A percentile compares a stretch with the other conserved stretches of the same genome.
These are phyloP conservation scores for Mustelus asterias DNA, from an alignment of 2,113 vertebrate species.

Conservation along the genomic window DNA sequence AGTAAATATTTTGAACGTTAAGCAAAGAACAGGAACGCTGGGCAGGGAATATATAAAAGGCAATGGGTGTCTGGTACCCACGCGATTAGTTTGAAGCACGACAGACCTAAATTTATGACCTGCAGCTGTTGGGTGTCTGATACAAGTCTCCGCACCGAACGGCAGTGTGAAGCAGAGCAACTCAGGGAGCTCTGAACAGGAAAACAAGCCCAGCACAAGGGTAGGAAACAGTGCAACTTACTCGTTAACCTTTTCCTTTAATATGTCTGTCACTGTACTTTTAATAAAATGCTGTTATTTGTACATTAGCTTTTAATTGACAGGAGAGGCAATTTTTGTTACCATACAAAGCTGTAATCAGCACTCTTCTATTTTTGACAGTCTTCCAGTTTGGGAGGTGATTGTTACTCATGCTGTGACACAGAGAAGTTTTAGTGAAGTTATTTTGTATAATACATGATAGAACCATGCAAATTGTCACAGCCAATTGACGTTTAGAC, in stretches of 20 bases:
- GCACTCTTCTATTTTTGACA: background rate
- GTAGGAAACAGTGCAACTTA: constrained; percentile 14
- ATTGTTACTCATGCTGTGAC: background rate
- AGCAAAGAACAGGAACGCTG: constrained; percentile 7
- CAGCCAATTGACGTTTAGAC: background rate
- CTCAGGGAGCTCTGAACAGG: constrained; percentile 2
- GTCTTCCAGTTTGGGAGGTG: background rate
- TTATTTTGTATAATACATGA: background rate
- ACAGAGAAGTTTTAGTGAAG: background rate
- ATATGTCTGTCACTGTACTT: background rate
- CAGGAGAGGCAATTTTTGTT: background rate
- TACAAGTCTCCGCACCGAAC: constrained; percentile 49
- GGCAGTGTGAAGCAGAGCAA: constrained; percentile 40
- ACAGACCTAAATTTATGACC: constrained; percentile 59
- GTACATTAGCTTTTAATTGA: background rate
- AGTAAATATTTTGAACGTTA: constrained; percentile 30
- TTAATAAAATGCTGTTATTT: constrained; percentile 5
- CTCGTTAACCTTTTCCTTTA: background rate
- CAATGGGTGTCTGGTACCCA: constrained; percentile 38
- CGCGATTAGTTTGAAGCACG: constrained; percentile 47
- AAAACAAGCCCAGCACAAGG: constrained; percentile 32
- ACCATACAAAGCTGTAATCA: background rate
- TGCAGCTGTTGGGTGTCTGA: constrained; percentile 68
- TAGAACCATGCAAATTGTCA: background rate
- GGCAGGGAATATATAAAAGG: constrained; percentile 26